phyloP scores from a whole-genome alignment of 2,888 invertebrate genomes.

The Notodromas monacha region DNA sequence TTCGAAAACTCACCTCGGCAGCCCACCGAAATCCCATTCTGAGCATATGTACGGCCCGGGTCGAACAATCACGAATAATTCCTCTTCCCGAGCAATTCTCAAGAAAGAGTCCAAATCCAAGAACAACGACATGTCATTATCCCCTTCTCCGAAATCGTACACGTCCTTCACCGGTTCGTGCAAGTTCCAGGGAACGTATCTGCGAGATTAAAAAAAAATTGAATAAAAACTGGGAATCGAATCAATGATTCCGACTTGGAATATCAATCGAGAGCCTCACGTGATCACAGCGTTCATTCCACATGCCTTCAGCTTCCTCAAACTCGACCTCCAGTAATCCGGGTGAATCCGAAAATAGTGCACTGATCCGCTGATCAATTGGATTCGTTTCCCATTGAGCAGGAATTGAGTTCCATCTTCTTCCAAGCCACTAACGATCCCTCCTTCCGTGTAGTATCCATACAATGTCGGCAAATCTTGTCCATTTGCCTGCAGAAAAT shows the following conservation, averaged over 20 bases:
- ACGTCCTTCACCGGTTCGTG: constrained; percentile 16
- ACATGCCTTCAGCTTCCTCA: constrained; percentile 15
- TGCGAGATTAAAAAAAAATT: no score
- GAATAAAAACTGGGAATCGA: no score
- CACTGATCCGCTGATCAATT: constrained; percentile 14
- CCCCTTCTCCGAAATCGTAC: constrained; percentile 11
- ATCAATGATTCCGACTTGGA: neutral
- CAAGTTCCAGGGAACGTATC: constrained; percentile 17
- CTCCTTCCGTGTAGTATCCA: constrained; percentile 18
- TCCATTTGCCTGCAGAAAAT: neutral
- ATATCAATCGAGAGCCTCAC: neutral
- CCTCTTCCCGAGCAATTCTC: constrained; percentile 18
- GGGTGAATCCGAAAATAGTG: constrained; percentile 16
- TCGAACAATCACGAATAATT: constrained; percentile 20
- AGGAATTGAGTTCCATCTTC: constrained; percentile 11
- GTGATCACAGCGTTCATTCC: constrained; percentile 17
- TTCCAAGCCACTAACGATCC: constrained; percentile 14
- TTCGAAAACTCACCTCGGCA: constrained; percentile 13
- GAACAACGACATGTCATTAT: constrained; percentile 8
- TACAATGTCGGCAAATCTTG: constrained; percentile 15
- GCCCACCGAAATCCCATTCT: constrained; percentile 21
- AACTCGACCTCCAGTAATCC: constrained; percentile 16
- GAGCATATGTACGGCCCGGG: constrained; percentile 24
- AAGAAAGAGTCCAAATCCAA: constrained; percentile 14
- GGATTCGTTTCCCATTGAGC: constrained; percentile 18